phyloP scores from a whole-genome alignment of 1,140 invertebrate species.

The Drosophila tristis region DNA sequence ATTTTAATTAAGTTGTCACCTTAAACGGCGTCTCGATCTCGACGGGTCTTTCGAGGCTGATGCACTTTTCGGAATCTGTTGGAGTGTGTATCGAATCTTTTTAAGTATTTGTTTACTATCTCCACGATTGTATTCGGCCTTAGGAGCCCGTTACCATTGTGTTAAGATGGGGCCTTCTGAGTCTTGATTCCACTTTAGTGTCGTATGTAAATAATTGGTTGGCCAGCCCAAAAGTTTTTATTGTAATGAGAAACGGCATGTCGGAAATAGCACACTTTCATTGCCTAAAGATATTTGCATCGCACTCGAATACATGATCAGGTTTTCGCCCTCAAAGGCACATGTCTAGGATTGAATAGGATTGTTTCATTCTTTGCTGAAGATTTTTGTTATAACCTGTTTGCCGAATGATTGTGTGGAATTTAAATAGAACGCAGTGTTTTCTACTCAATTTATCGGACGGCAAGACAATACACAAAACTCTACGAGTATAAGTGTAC shows the following conservation, averaged over 20 bases:
- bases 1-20: constrained; percentile 62
- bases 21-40: constrained; percentile 42
- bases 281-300: constrained; percentile 46
- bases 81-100: neutral
- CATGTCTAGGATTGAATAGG: neutral
- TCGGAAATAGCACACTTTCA: constrained; percentile 44
- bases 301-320: neutral
- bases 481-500: too few relatives aligned
- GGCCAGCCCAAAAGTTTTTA: neutral
- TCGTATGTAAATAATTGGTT: too few relatives aligned
- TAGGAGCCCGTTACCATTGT: too few relatives aligned
- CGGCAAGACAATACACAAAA: too few relatives aligned
- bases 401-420: constrained; percentile 7
- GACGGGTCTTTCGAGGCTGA: constrained; percentile 11
- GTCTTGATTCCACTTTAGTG: too few relatives aligned
- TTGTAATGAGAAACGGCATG: constrained; percentile 5
- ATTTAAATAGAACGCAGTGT: neutral
- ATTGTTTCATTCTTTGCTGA: constrained; percentile 17
- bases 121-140: neutral
- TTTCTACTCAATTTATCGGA: too few relatives aligned
- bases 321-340: too few relatives aligned
- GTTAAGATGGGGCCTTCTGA: too few relatives aligned
- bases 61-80: constrained; percentile 38
- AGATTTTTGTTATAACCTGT: constrained; percentile 21
- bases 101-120: constrained; percentile 1